phyloP scores from a whole-genome alignment of 2,888 invertebrate species.

The Notodonta dromedarius region DNA sequence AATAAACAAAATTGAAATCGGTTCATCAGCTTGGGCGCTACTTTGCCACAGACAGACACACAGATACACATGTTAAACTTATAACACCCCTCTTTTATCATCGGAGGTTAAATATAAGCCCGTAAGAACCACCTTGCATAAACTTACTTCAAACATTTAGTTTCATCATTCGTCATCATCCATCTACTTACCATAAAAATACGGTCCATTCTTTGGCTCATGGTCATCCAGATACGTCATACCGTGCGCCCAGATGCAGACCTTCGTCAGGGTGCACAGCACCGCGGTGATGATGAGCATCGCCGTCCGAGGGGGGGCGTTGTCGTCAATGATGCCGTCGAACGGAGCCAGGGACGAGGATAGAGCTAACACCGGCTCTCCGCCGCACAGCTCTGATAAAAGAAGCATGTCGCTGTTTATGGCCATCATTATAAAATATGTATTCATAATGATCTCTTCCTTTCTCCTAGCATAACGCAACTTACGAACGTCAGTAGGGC shows the following conservation, averaged over 20 bases:
- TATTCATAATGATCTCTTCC: too few species aligned
- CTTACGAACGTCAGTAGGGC: conserved; percentile 59
- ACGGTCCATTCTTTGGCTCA: conserved; percentile 69
- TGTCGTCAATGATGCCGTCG: conserved; percentile 13
- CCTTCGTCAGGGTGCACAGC: conserved; percentile 58
- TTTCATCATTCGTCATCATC: too few species aligned
- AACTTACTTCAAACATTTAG: too few species aligned
- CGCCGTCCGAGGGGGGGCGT: conserved; percentile 37
- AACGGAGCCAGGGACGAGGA: conserved; percentile 14
- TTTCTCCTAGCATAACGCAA: background rate
- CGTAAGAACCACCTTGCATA: too few species aligned
- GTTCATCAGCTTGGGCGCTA: too few species aligned
- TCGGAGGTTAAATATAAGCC: too few species aligned
- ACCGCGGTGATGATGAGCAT: conserved; percentile 57
- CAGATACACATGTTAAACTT: too few species aligned
- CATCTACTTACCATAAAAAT: conserved; percentile 63
- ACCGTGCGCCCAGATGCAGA: conserved; percentile 73
- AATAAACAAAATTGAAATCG: too few species aligned
- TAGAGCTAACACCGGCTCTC: conserved; percentile 27
- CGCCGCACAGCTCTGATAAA: conserved; percentile 60
- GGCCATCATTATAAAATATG: too few species aligned
- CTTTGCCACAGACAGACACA: too few species aligned
- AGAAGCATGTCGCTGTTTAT: background rate
- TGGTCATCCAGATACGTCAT: conserved; percentile 72
- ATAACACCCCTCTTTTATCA: too few species aligned